phyloP scores from a whole-genome alignment of 2,888 invertebrate species.

The Acholoe squamosa region DNA sequence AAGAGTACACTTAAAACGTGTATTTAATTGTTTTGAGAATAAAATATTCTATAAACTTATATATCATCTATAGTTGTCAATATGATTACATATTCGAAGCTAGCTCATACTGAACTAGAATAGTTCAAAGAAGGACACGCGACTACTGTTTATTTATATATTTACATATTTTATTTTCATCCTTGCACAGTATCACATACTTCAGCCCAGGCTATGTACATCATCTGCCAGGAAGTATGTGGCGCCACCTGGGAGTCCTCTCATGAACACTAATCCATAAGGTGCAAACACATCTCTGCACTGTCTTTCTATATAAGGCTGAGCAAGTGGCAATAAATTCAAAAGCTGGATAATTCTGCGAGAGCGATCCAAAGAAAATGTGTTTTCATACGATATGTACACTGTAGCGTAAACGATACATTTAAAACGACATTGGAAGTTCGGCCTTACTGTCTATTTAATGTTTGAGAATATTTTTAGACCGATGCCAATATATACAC shows the following conservation, averaged over 20 bases:
- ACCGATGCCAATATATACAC: too few species aligned
- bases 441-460: too few species aligned
- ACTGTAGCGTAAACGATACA: too few species aligned
- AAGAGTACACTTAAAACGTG: neutral
- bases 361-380: too few species aligned
- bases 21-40: neutral
- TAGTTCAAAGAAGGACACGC: neutral
- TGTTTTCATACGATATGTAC: too few species aligned
- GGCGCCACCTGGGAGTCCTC: neutral
- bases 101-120: too few species aligned
- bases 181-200: constrained; percentile 24
- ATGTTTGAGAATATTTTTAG: too few species aligned
- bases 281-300: neutral
- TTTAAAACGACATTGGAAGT: too few species aligned
- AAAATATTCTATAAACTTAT: neutral
- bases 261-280: too few species aligned
- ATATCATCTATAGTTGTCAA: too few species aligned
- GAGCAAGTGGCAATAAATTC: neutral
- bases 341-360: too few species aligned
- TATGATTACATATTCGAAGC: too few species aligned
- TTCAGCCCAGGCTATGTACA: neutral
- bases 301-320: neutral
- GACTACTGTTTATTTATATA: neutral
- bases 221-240: constrained; percentile 23
- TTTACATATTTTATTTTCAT: constrained; percentile 35